Evolutionary conservation across 2,888 invertebrate species (phyloP), one percentile per base, ranked within the genome.

Genomic region (Stictocephala bisonia): DNA sequence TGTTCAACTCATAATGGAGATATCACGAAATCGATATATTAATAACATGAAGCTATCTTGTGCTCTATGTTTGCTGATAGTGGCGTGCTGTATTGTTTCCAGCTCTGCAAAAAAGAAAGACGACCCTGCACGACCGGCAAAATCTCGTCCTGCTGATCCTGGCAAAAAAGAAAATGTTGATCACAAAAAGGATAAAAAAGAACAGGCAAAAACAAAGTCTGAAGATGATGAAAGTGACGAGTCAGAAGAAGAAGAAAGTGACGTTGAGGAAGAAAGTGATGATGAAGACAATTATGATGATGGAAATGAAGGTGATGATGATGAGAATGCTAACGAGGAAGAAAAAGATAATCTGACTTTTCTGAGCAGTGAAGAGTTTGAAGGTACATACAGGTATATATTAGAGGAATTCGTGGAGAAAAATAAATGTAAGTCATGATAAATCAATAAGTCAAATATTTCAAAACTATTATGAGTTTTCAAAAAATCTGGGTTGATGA

Each of bases 1-100:
- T n/a, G n/a, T n/a, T n/a, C n/a, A n/a, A n/a, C n/a, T n/a, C n/a
- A n/a, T n/a, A n/a, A n/a, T n/a, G n/a, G n/a, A n/a, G n/a, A n/a
- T n/a, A n/a, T n/a, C n/a, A n/a, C n/a, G n/a, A n/a, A n/a, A n/a
- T n/a, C n/a, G n/a, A n/a, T n/a, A n/a, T n/a, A n/a, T n/a, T n/a
- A n/a, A n/a, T n/a, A 40, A 31, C 35, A 60, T 60, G 60, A 60
- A 40, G 60, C 60, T 29, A 60, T 60, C 40, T 11, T 29, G 22
- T 22, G 11, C 40, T 20, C 22, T 56, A 29, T 56, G 27, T 60
- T 40, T 60, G 60, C 22, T 60, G 18, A 60, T 29, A 2, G n/a
- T 60, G 9, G 60, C 35, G 18, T 20, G 31, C 20, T n/a, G 31
- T 22, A 18, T 40, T 20, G 40, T 13, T 18, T 60, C 60, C 20